Evolutionary conservation across 2,888 invertebrate genomes (phyloP), one percentile per base, ranked within the genome.

Genomic region (Tryphoninae sp.): DNA sequence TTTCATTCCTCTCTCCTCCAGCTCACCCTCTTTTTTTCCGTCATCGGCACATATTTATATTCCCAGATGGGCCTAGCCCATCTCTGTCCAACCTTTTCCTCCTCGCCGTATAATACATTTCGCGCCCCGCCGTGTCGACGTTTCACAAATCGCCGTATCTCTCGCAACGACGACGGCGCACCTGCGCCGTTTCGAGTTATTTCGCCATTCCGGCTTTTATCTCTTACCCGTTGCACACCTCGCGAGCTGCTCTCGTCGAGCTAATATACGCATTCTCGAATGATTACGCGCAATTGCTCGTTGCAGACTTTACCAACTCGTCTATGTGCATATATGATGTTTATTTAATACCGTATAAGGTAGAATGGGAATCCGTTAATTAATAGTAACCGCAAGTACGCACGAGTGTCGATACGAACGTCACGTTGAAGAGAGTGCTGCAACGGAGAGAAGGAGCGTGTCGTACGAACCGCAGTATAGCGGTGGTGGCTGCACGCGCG

Each of bases 51-150:
- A 23, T 40, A 61, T 7, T 61, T n/a, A 16, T 78, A 79, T 79
- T 79, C 78, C 78, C 78, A 68, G 23, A 79, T 73, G 73, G 73
- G 42, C 53, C 61, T 45, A 33, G 51, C 53, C 45, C 67, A 73
- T 45, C 73, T 53, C 53, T 59, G n/a, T 65, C 42, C 55, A 42
- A 16, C 58, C 45, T 40, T 3, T 59, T 1, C 19, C 19, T 4
- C 19, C 19, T 55, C 55, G 9, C 19, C 55, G 22, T 55, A 19
- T 55, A 55, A 55, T 55, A 55, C 16, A 55, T 19, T 19, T 19
- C 9, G 16, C 16, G 8, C n/a, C 55, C 55, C 19, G 4, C 55
- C 19, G 4, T 8, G 2, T 55, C 16, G 19, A 55, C 16, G 9
- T 55, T 55, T 55, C 16, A 55, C 19, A 19, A 55, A 55, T 19